Evolutionary conservation across 1,140 invertebrate genomes (phyloP), one percentile per base, ranked within the genome.

Genomic region (Calliphora vicina): DNA sequence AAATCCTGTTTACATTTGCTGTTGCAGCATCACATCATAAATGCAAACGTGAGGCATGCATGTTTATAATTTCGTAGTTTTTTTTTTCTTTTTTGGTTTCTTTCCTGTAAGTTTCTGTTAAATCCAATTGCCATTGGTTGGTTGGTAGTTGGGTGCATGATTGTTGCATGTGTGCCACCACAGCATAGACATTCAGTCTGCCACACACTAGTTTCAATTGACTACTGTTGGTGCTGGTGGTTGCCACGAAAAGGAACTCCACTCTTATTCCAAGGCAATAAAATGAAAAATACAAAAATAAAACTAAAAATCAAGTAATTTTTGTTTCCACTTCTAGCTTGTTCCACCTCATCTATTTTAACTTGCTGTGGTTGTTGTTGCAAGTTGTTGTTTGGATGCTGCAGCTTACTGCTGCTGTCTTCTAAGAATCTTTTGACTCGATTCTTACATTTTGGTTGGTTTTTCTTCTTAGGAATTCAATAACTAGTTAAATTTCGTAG

Each of bases 1-100:
- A 35, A 35, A 35, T 35, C 35, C 35, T 35, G 35, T 35, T 35
- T 35, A 35, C 35, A 5, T 35, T 35, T 78, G 35, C 20, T 9
- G n/a, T 1, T 6, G n/a, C 74, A 43, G 23, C 42, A 42, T 26
- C 73, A 35, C 29, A 78, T 78, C 74, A 78, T 78, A 78, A 74
- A 78, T 78, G 74, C 74, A 78, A 78, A 78, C 74, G 35, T 78
- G 74, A 78, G 35, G 61, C 17, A 67, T 42, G n/a, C 35, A 78
- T 20, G 74, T 78, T 67, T 20, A 45, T 45, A 6, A 45, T 50
- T n/a, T n/a, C n/a, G n/a, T n/a, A n/a, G n/a, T n/a, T 50, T 50
- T 50, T 10, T 74, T 35, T 74, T 42, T 74, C 1, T 74, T 35
- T 35, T 35, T 17, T n/a, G 72, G 6, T 74, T 35, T n/a, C n/a